Percentiles rank a stretch among this genome's conserved stretches.
These are phyloP conservation scores for Borostomias antarcticus DNA, from an alignment of 2,797 vertebrate genomes.

Conservation along the genomic window DNA sequence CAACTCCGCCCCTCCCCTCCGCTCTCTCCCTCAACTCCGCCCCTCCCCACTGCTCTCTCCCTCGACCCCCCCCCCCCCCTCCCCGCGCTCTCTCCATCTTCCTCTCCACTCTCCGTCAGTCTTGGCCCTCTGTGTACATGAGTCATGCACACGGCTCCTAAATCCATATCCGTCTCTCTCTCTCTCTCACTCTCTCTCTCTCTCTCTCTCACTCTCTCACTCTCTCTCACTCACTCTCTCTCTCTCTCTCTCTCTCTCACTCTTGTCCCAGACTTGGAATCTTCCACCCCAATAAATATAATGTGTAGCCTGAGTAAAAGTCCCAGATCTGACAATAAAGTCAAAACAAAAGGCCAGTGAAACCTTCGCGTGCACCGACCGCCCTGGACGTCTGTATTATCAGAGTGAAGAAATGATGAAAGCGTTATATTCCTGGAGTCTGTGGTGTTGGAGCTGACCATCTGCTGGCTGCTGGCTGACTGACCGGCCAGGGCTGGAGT, in stretches of 20 bases:
- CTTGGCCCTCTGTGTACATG: neutral
- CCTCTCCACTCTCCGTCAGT: neutral
- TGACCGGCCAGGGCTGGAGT: too few species aligned
- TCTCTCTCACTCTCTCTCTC: constrained; percentile 8
- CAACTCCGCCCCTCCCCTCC: constrained; percentile 59
- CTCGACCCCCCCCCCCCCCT: constrained; percentile 14
- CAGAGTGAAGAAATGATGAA: too few species aligned
- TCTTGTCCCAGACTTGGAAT: constrained; percentile 19
- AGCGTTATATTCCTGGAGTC: too few species aligned
- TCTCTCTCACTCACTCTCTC: constrained; percentile 12
- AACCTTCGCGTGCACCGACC: constrained; percentile 16
- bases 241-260: constrained; percentile 21
- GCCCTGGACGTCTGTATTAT: constrained; percentile 7
- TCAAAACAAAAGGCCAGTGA: constrained; percentile 30
- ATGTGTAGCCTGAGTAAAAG: constrained; percentile 23
- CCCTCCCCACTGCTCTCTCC: constrained; percentile 10
- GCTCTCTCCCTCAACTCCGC: constrained; percentile 80
- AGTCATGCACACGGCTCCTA: constrained; percentile 43
- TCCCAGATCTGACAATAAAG: constrained; percentile 17
- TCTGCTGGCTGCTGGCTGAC: too few species aligned
- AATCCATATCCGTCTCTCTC: constrained; percentile 31
- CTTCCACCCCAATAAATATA: constrained; percentile 25
- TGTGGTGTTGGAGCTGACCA: too few species aligned
- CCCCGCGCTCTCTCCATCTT: constrained; percentile 12
- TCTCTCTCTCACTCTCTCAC: constrained; percentile 22